Conservation (phyloP, 2,113 vertebrate species). For the Aramus guarauna region DNA sequence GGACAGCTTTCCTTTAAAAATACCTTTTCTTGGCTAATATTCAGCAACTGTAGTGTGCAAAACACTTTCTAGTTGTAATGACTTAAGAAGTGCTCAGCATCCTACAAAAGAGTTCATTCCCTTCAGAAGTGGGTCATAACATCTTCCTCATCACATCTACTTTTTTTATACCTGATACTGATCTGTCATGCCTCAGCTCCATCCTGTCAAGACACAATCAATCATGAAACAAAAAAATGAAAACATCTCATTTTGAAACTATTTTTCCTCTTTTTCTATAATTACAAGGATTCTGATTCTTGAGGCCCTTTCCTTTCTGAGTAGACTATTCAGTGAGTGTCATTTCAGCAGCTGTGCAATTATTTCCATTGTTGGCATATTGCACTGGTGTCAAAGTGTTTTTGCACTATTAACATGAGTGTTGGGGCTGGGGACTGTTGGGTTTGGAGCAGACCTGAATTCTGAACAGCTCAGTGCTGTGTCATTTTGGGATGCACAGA, state of each 20-base stretch:
- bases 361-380: not conserved
- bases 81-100: not conserved
- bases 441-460: not conserved
- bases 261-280: not conserved
- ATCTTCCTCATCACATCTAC: not conserved
- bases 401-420: not conserved
- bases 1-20: not conserved
- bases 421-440: too few species aligned
- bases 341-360: not conserved
- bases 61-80: not conserved
- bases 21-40: not conserved
- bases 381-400: not conserved
- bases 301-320: not conserved
- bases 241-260: not conserved
- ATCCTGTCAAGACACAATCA: not conserved
- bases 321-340: not conserved
- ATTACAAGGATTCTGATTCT: not conserved
- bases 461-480: not conserved
- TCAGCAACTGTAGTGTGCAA: not conserved
- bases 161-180: not conserved
- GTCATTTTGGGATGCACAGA: not conserved
- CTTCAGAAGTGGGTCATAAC: not conserved
- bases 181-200: not conserved
- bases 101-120: not conserved
- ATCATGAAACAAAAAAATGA: not conserved